Evolutionary conservation across 2,797 vertebrate genomes (phyloP).

Genomic region (Tapirus indicus): DNA sequence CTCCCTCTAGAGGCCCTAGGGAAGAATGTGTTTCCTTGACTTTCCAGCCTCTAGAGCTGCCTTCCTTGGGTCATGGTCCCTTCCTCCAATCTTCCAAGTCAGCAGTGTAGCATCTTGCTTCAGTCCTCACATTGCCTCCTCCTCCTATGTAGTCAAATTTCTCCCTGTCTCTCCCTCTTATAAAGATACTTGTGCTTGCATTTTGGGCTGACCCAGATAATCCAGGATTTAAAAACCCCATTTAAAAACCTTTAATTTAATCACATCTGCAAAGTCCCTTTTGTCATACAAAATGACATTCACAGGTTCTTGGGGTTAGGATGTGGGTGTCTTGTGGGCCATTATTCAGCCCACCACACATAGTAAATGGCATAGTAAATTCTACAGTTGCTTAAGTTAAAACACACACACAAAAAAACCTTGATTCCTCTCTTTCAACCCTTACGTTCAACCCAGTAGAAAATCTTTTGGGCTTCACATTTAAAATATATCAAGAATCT

Average conservation of each 20-base stretch:
- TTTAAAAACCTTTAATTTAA: background rate
- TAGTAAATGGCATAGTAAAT: background rate
- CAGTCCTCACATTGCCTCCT: background rate
- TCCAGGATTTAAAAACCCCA: background rate
- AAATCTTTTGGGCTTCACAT: background rate
- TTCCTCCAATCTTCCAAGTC: background rate
- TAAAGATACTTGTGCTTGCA: background rate
- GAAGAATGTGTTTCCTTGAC: background rate
- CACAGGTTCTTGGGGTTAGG: background rate
- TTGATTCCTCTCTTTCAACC: background rate
- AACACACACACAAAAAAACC: background rate
- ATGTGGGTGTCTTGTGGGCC: background rate
- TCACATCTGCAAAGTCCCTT: background rate
- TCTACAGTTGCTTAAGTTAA: background rate
- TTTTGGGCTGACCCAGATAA: background rate
- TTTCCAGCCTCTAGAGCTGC: background rate
- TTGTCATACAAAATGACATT: background rate
- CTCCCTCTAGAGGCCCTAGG: background rate
- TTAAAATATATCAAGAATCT: background rate
- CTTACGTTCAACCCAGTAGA: background rate
- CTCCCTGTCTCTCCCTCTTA: background rate
- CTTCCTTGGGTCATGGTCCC: background rate
- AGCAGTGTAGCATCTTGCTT: background rate
- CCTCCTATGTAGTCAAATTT: background rate
- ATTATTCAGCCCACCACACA: background rate